A percentile compares a stretch with the other conserved stretches of the same genome.
Conservation (phyloP, 2,113 vertebrate species). For the Thamnaconus septentrionalis region DNA sequence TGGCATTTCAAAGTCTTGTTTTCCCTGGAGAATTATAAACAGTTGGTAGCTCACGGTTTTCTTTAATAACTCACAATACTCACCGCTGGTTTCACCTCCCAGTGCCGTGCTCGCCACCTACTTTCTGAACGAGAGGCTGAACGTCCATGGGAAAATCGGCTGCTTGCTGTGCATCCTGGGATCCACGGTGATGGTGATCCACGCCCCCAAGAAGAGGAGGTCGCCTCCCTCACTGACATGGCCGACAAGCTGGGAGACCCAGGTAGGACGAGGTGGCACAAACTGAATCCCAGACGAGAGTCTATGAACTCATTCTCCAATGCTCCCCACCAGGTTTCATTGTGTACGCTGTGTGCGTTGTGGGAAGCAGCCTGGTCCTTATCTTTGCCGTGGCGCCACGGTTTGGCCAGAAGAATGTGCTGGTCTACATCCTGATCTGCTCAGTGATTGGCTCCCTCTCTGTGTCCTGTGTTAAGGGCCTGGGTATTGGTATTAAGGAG, state of each 20-base stretch:
- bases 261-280: slow-evolving; percentile 66
- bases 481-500: slow-evolving; percentile 83
- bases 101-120: slow-evolving; percentile 84
- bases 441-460: slow-evolving; percentile 83
- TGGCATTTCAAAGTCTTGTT: too few species aligned
- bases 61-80: neutral
- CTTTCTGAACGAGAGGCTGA: slow-evolving; percentile 84
- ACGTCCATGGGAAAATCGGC: slow-evolving; percentile 81
- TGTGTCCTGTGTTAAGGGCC: slow-evolving; percentile 82
- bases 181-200: slow-evolving; percentile 85
- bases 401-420: slow-evolving; percentile 81
- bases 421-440: slow-evolving; percentile 84
- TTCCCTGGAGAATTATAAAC: too few species aligned
- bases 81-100: slow-evolving; percentile 11
- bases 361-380: slow-evolving; percentile 80
- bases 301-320: neutral
- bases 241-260: slow-evolving; percentile 84
- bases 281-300: slow-evolving; percentile 9
- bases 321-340: slow-evolving; percentile 77
- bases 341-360: slow-evolving; percentile 78
- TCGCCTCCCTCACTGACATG: slow-evolving; percentile 80
- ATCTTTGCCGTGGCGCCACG: slow-evolving; percentile 80
- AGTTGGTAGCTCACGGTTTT: too few species aligned
- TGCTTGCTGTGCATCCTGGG: slow-evolving; percentile 83
- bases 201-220: slow-evolving; percentile 82